These are phyloP conservation scores for Phasianus colchicus DNA, from an alignment of 2,113 vertebrate species.

Conservation along the genomic window DNA sequence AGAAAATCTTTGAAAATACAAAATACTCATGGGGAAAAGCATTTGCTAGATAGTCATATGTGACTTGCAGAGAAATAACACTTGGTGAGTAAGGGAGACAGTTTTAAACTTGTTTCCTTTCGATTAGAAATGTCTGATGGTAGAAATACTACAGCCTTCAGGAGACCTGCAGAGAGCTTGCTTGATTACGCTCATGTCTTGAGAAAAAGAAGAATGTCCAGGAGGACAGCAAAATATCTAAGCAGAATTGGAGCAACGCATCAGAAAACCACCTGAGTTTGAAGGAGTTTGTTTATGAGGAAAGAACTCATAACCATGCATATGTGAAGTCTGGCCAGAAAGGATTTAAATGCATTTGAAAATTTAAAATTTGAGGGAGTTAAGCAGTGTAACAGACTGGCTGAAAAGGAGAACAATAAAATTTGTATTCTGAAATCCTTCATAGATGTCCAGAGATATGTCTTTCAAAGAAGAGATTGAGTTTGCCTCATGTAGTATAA, in stretches of 20 bases:
- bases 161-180: background rate
- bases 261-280: background rate
- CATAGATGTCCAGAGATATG: background rate
- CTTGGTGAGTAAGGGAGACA: background rate
- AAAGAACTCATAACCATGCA: background rate
- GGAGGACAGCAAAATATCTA: background rate
- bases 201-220: background rate
- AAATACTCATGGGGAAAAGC: background rate
- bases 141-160: background rate
- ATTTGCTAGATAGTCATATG: background rate
- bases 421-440: background rate
- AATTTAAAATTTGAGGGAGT: background rate
- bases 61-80: background rate
- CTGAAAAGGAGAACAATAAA: background rate
- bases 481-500: background rate
- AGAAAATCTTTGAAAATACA: background rate
- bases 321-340: background rate
- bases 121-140: background rate
- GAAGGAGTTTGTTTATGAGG: background rate
- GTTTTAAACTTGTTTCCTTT: background rate
- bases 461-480: background rate
- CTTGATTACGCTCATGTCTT: background rate
- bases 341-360: background rate
- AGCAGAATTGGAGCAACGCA: background rate
- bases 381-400: background rate